These are phyloP conservation scores for Periophthalmus modestus DNA, from an alignment of 2,113 vertebrate genomes.

Conservation along the genomic window DNA sequence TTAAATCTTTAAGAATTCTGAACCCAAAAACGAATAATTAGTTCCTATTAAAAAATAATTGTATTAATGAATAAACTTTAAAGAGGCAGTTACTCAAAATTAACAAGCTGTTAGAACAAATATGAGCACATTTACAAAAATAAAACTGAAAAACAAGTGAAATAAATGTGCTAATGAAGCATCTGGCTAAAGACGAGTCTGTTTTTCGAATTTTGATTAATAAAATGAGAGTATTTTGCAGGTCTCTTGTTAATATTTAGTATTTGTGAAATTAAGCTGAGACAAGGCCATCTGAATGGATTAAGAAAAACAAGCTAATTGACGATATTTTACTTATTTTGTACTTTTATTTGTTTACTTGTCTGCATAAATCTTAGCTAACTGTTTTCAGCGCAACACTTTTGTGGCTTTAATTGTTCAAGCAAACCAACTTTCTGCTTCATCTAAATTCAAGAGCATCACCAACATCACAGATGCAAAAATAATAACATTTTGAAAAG, in stretches of 20 bases:
- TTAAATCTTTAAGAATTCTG: too few species aligned
- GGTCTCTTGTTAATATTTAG: neutral
- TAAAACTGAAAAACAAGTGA: neutral
- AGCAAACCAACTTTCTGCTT: neutral
- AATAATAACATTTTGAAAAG: neutral
- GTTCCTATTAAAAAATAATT: too few species aligned
- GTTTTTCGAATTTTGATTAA: neutral
- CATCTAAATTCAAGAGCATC: conserved; percentile 11
- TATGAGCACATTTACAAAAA: neutral
- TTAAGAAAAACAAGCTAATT: neutral
- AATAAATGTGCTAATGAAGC: neutral
- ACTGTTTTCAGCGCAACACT: neutral
- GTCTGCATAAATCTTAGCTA: neutral
- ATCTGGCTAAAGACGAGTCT: neutral
- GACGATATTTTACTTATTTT: neutral
- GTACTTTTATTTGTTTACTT: neutral
- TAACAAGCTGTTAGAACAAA: neutral
- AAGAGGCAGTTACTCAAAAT: too few species aligned
- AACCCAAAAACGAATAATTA: too few species aligned
- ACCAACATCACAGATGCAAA: neutral
- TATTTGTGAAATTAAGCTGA: neutral
- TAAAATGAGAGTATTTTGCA: neutral
- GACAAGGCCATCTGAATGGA: neutral
- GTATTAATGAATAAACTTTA: too few species aligned
- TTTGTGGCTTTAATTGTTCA: neutral